These are phyloP conservation scores for Axea sp. DNA, from an alignment of 2,888 invertebrate species.

Conservation along the genomic window DNA sequence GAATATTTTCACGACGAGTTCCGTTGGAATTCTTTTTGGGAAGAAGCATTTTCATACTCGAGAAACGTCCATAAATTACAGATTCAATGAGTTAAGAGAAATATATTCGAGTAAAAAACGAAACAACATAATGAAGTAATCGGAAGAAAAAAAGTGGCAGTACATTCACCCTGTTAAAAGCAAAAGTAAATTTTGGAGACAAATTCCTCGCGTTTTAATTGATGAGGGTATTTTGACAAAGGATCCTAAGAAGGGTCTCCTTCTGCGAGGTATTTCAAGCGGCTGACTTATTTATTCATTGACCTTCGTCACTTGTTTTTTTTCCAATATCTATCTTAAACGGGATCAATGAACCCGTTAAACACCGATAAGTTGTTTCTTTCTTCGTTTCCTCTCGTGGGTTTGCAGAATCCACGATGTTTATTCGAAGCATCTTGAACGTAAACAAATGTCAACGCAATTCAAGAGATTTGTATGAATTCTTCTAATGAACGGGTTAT, in stretches of 20 bases:
- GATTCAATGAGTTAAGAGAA: conserved; percentile 39
- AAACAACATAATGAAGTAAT: conserved; percentile 20
- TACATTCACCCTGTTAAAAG: conserved; percentile 46
- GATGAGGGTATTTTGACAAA: conserved; percentile 60
- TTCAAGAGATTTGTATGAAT: neutral
- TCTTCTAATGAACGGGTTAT: conserved; percentile 7
- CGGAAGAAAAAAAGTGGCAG: conserved; percentile 9
- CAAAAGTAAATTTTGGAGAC: conserved; percentile 43
- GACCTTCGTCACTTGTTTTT: conserved; percentile 61
- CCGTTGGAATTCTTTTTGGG: too few species aligned
- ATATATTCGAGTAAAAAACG: conserved; percentile 5
- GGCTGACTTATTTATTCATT: conserved; percentile 65
- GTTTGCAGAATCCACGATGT: conserved; percentile 3
- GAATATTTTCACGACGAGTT: conserved; percentile 2
- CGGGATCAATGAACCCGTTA: conserved; percentile 42
- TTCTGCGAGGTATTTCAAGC: conserved; percentile 30
- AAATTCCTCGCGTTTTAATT: conserved; percentile 63
- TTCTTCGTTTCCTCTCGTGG: conserved; percentile 3
- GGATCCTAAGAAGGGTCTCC: conserved; percentile 28
- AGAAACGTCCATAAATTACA: conserved; percentile 13
- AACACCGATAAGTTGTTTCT: conserved; percentile 22
- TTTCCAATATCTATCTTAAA: conserved; percentile 46
- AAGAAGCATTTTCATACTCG: conserved; percentile 3
- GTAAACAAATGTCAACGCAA: conserved; percentile 13
- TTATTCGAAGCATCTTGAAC: conserved; percentile 6